Evolutionary conservation across 2,797 vertebrate species (phyloP), one percentile per base, ranked within the genome.

Genomic region (Enteromius mattozi): DNA sequence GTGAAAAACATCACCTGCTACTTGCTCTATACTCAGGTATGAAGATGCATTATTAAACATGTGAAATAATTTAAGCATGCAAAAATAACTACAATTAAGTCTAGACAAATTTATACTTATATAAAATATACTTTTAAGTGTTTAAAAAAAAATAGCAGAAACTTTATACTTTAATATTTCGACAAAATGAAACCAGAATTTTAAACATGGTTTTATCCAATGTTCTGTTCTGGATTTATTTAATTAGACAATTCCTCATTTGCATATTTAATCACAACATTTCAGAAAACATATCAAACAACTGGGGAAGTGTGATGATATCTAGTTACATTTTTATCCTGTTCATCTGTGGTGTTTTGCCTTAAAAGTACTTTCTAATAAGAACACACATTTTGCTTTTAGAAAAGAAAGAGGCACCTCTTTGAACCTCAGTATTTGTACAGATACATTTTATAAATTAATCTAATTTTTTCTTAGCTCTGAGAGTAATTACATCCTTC

Each of bases 1-100:
- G 91, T 96, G 82, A 99, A 96, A 93, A 97, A 98, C 70, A 91
- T 97, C 85, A 94, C 95, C 0, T 93, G 91, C 83, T 98, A 94
- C 86, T 93, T 95, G 0, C 96, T 96, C 42, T 89, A 96, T 19
- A 90, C 94, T 51, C 96, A 97, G 97, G 98, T 98, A 61, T 70
- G 74, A n/a, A 69, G 21, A 24, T n/a, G 19, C 49, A 19, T 21
- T 40, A 54, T 24, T 54, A 37, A 51, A 27, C 30, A 9, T 40
- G 3, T 30, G 27, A 66, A 63, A 66, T 65, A 14, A 14, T 45
- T 47, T 12, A 65, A 6, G 16, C 1, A 45, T 63, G 5, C 4
- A 42, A 63, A 78, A 78, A 16, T n/a, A 37, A 33, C n/a, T 7
- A 1, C 3, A 54, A 40, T 76, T n/a, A n/a, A 76, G 49, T 27